These are phyloP conservation scores for Mamestra brassicae DNA, from an alignment of 2,888 invertebrate genomes.

Conservation along the genomic window DNA sequence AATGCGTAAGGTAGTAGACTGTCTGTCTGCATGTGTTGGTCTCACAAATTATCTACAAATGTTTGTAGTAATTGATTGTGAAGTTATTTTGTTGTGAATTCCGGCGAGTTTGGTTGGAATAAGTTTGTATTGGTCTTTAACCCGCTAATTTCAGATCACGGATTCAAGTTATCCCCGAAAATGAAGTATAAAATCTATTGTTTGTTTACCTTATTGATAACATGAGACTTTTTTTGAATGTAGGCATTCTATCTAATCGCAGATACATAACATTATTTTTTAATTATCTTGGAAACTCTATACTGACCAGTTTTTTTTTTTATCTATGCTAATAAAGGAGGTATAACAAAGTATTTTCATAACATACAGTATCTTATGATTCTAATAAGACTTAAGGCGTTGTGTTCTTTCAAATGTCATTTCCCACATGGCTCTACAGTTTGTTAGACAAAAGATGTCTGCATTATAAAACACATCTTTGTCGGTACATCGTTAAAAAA, in stretches of 20 bases:
- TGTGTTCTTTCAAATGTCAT: slow-evolving; percentile 21
- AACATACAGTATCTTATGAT: neutral
- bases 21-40: slow-evolving; percentile 56
- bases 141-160: neutral
- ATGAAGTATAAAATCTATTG: neutral
- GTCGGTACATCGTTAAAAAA: slow-evolving; percentile 73
- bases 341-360: neutral
- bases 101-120: neutral
- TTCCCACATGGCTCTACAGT: slow-evolving; percentile 20
- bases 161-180: too few species aligned
- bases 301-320: slow-evolving; percentile 12
- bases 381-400: slow-evolving; percentile 31
- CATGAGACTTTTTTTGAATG: neutral
- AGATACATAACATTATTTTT: neutral
- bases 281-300: slow-evolving; percentile 21
- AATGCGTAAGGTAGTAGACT: slow-evolving; percentile 64
- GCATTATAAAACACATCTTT: slow-evolving; percentile 71
- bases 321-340: neutral
- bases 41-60: slow-evolving; percentile 57
- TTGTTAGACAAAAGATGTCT: slow-evolving; percentile 38
- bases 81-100: slow-evolving; percentile 7
- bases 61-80: slow-evolving; percentile 21
- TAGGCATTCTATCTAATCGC: slow-evolving; percentile 5
- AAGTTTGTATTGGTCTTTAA: neutral
- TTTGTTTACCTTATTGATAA: slow-evolving; percentile 4